These are phyloP conservation scores for Bradysia coprophila DNA, from an alignment of 1,140 invertebrate species.

Conservation along the genomic window DNA sequence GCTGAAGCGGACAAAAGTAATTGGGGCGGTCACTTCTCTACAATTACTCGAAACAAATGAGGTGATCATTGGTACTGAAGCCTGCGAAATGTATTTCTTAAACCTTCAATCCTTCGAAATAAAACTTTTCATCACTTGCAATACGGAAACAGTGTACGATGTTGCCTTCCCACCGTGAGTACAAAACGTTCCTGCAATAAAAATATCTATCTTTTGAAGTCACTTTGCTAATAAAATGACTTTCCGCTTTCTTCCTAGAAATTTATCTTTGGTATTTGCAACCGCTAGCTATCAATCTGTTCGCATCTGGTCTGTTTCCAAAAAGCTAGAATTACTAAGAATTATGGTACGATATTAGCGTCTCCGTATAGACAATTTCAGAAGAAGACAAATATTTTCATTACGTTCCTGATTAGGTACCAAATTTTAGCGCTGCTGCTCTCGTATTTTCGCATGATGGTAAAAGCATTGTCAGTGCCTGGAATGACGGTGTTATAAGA, in stretches of 20 bases:
- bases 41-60: slow-evolving; percentile 32
- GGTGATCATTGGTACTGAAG: slow-evolving; percentile 49
- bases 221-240: neutral
- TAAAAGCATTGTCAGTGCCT: slow-evolving; percentile 54
- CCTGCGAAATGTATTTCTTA: slow-evolving; percentile 68
- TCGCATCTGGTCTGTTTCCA: slow-evolving; percentile 60
- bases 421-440: slow-evolving; percentile 68
- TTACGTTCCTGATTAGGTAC: too few relatives aligned
- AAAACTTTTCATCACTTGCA: slow-evolving; percentile 60
- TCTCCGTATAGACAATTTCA: too few relatives aligned
- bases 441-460: slow-evolving; percentile 62
- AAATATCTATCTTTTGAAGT: neutral
- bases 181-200: neutral
- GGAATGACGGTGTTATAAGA: slow-evolving; percentile 78
- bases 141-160: slow-evolving; percentile 59
- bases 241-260: slow-evolving; percentile 25
- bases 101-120: slow-evolving; percentile 46
- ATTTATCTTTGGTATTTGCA: slow-evolving; percentile 66
- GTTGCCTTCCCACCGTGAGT: slow-evolving; percentile 66
- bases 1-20: slow-evolving; percentile 35
- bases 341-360: too few relatives aligned
- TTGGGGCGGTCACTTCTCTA: slow-evolving; percentile 42
- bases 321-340: slow-evolving; percentile 58
- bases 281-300: slow-evolving; percentile 69
- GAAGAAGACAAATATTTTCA: too few relatives aligned